Conservation (phyloP, 35 echinoderm and acorn worm species). For the Acanthaster planci region DNA sequence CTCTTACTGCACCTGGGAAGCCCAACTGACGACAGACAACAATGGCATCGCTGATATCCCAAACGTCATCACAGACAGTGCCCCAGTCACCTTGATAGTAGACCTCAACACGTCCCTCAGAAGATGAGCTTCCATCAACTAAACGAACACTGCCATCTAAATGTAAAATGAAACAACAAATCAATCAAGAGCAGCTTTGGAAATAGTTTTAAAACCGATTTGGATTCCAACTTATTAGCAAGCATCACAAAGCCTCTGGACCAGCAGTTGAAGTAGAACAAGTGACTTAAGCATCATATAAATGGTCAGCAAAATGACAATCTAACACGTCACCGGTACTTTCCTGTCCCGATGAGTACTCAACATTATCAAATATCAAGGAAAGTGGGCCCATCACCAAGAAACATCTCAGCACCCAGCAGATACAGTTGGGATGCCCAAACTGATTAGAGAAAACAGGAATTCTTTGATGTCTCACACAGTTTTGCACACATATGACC, state of each 20-base stretch:
- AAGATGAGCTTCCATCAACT: slow-evolving; percentile 2
- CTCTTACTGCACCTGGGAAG: background rate
- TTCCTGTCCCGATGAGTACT: background rate
- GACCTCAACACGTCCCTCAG: slow-evolving; percentile 48
- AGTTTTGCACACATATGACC: background rate
- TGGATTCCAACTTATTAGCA: background rate
- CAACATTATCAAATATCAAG: slow-evolving; percentile 31
- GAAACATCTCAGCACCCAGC: background rate
- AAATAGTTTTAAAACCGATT: background rate
- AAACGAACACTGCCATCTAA: slow-evolving; percentile 16
- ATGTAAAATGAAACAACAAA: slow-evolving; percentile 5
- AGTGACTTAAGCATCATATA: slow-evolving; percentile 24
- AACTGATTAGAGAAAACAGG: slow-evolving; percentile 34
- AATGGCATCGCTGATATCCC: slow-evolving; percentile 28
- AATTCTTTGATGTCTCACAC: no score
- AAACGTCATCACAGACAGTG: slow-evolving; percentile 49
- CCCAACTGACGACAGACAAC: slow-evolving; percentile 50
- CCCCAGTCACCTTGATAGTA: slow-evolving; percentile 35
- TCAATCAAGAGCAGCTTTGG: no score
- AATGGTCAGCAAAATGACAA: slow-evolving; percentile 8
- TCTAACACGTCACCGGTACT: background rate
- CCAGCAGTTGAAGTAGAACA: background rate
- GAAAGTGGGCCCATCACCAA: slow-evolving; percentile 17
- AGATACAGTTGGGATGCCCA: slow-evolving; percentile 3
- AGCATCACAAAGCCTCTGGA: background rate